phyloP scores from a whole-genome alignment of 2,888 invertebrate species.

The Conus canariensis region DNA sequence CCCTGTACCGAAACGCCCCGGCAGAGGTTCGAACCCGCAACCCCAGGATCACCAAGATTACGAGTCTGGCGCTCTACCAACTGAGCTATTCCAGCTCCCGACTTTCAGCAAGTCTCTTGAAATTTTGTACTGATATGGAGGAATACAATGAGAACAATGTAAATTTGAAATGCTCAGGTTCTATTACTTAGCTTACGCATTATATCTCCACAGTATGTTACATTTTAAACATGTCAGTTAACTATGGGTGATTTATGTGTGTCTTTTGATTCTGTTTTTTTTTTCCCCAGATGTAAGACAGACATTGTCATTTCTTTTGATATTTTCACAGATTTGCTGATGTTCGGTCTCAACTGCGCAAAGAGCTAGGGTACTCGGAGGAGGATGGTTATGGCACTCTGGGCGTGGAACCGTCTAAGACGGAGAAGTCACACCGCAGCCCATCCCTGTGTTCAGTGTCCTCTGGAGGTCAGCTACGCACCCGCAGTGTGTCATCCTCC shows the following conservation, averaged over 20 bases:
- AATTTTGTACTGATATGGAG: too few species aligned
- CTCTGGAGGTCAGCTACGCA: constrained; percentile 50
- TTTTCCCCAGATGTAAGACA: too few species aligned
- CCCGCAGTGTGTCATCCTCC: not conserved
- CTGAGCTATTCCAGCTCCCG: too few species aligned
- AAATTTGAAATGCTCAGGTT: too few species aligned
- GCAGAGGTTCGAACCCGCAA: too few species aligned
- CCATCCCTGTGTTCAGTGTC: constrained; percentile 60
- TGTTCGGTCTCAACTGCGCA: constrained; percentile 59
- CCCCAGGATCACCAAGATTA: too few species aligned
- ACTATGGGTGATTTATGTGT: not conserved
- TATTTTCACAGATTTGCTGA: constrained; percentile 57
- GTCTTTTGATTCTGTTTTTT: not conserved
- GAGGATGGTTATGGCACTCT: constrained; percentile 43
- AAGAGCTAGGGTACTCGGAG: constrained; percentile 61
- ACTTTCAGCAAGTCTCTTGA: too few species aligned
- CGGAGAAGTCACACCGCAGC: constrained; percentile 55
- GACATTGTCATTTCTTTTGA: not conserved
- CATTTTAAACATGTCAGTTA: constrained; percentile 3
- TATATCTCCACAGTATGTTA: not conserved
- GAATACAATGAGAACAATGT: too few species aligned
- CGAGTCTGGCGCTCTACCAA: too few species aligned
- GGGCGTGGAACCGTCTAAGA: constrained; percentile 14
- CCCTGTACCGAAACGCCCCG: too few species aligned
- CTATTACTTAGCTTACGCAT: too few species aligned